Evolutionary conservation across 2,888 invertebrate species (phyloP), one percentile per base, ranked within the genome.

Genomic region (Julus scandinavius): DNA sequence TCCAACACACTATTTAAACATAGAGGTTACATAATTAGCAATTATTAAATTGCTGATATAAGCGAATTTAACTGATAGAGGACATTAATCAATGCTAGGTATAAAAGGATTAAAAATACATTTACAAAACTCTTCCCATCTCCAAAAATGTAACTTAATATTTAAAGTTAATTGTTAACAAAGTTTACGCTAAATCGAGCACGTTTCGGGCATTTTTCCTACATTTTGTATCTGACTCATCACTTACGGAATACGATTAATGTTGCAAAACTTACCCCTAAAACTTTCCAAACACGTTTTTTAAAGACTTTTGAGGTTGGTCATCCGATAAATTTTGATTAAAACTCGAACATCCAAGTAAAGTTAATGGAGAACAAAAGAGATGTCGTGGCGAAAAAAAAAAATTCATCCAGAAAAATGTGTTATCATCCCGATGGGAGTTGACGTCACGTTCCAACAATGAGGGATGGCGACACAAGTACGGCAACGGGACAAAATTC

Each of bases 381-480:
- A 63, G 63, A 63, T 63, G 63, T 63, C 63, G 63, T 63, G 63
- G 63, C 63, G 54, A 3, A 63, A 63, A 20, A 63, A 63, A 20
- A 63, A 63, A 63, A n/a, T 63, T 20, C 63, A 63, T 63, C 63
- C 20, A 20, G 4, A 63, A 63, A 63, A n/a, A 6, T 63, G 63
- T 63, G 63, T 63, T 63, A 63, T 63, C 63, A 63, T 63, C 63
- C 63, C 63, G 63, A 63, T 63, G 63, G 63, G 63, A 63, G 63
- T 63, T 63, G 63, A 63, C 63, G 63, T 63, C 63, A 63, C 63
- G 63, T 63, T 63, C 63, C 63, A 63, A 63, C 63, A 63, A 63
- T 63, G 63, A 63, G 63, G 63, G 63, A 63, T 63, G 63, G 63
- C 63, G 63, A 63, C 63, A 63, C 63, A 63, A 45, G 45, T 7